Conservation (phyloP, 2,888 invertebrate species). For the Xanthia togata region DNA sequence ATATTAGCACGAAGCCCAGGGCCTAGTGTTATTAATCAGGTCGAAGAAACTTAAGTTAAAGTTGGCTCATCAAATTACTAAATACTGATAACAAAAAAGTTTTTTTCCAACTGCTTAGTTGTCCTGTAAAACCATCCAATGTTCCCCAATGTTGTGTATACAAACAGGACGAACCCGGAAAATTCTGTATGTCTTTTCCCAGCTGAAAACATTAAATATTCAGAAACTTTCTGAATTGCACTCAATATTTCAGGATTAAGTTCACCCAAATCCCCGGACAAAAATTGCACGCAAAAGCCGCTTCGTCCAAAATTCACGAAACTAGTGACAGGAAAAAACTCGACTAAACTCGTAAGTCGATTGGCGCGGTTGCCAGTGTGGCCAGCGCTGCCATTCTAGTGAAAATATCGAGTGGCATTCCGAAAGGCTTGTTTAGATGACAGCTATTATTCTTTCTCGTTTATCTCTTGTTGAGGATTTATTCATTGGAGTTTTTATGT, state of each 20-base stretch:
- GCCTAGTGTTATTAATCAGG: too few relatives aligned
- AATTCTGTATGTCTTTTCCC: slow-evolving; percentile 16
- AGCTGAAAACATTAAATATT: slow-evolving; percentile 48
- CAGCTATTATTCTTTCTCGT: slow-evolving; percentile 33
- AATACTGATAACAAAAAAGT: not conserved
- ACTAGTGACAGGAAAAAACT: slow-evolving; percentile 57
- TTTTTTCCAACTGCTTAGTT: not conserved
- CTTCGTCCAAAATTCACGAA: slow-evolving; percentile 50
- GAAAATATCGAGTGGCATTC: slow-evolving; percentile 51
- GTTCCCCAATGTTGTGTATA: not conserved
- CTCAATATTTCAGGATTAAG: slow-evolving; percentile 62
- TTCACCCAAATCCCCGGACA: slow-evolving; percentile 53
- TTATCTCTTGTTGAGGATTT: slow-evolving; percentile 7
- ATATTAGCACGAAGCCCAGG: not conserved
- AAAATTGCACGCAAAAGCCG: slow-evolving; percentile 58
- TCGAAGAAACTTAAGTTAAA: not conserved
- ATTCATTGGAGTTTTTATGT: not conserved
- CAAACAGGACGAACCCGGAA: slow-evolving; percentile 5
- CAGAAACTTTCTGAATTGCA: slow-evolving; percentile 46
- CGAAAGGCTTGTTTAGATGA: slow-evolving; percentile 33
- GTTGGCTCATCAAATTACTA: not conserved
- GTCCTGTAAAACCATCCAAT: not conserved
- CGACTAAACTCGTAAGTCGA: slow-evolving; percentile 61
- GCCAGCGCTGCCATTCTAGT: slow-evolving; percentile 32
- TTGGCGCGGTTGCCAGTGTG: slow-evolving; percentile 43